These are phyloP conservation scores for Gobiocypris rarus DNA, from an alignment of 2,113 vertebrate species.

Conservation along the genomic window DNA sequence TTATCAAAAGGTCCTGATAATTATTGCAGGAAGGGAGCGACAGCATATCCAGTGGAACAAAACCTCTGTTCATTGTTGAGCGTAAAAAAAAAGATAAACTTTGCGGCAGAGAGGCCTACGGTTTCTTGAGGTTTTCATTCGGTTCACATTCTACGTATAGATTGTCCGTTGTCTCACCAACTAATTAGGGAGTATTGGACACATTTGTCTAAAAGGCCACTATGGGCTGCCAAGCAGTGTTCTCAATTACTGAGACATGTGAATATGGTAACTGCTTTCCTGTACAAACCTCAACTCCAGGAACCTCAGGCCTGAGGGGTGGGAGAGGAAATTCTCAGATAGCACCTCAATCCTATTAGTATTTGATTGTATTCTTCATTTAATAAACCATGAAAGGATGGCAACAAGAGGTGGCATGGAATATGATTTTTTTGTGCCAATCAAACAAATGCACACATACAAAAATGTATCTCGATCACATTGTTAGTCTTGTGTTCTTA, in stretches of 20 bases:
- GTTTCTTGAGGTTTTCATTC: conserved; percentile 41
- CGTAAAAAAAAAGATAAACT: conserved; percentile 4
- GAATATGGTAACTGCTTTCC: conserved; percentile 32
- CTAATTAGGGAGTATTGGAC: conserved; percentile 39
- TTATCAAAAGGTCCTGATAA: conserved; percentile 32
- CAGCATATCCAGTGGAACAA: background rate
- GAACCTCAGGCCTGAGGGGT: conserved; percentile 7
- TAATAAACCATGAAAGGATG: background rate
- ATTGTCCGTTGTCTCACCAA: conserved; percentile 38
- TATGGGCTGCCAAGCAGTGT: conserved; percentile 31
- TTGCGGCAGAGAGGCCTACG: conserved; percentile 21
- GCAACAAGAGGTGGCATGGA: background rate
- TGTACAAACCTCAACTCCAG: conserved; percentile 20
- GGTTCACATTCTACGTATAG: conserved; percentile 33
- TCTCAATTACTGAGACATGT: conserved; percentile 27
- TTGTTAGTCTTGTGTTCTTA: background rate
- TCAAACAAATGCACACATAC: background rate
- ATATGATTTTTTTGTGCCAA: too few relatives aligned
- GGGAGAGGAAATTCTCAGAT: conserved; percentile 33
- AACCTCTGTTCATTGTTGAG: conserved; percentile 45
- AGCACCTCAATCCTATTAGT: conserved; percentile 31
- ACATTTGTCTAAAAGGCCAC: conserved; percentile 29
- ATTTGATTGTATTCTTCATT: conserved; percentile 29
- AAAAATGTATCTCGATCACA: too few relatives aligned
- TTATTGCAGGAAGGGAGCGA: conserved; percentile 35